Evolutionary conservation across 2,888 invertebrate genomes (phyloP).

Genomic region (Eurytoma adleriae): DNA sequence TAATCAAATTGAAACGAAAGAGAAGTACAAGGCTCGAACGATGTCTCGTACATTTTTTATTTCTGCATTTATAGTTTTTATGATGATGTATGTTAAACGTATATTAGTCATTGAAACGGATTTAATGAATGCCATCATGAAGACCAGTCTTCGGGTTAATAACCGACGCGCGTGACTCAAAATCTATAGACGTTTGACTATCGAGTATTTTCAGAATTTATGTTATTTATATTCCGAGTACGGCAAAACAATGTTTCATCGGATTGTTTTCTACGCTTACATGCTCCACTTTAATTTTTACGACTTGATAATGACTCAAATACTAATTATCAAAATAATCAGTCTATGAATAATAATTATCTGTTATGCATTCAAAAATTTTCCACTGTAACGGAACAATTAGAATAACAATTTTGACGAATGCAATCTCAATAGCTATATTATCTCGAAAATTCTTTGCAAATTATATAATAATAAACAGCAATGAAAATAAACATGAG

Average conservation of each 20-base stretch:
- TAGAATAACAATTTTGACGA: not conserved
- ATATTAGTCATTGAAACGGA: not conserved
- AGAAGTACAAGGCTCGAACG: not conserved
- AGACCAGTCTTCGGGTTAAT: not conserved
- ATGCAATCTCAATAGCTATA: not conserved
- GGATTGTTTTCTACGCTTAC: not conserved
- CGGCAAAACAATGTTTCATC: constrained; percentile 22
- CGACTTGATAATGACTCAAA: constrained; percentile 1
- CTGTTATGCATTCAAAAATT: not conserved
- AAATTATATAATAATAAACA: too few species aligned
- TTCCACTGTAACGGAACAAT: constrained; percentile 5
- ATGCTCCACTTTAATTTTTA: constrained; percentile 25
- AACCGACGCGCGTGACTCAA: not conserved
- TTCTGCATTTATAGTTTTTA: not conserved
- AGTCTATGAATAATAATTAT: not conserved
- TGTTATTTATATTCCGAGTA: not conserved
- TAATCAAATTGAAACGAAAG: constrained; percentile 25
- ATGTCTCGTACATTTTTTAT: constrained; percentile 12
- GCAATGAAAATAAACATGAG: too few species aligned
- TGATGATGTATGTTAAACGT: too few species aligned
- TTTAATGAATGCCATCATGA: constrained; percentile 12
- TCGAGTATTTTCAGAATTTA: not conserved
- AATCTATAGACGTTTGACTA: not conserved
- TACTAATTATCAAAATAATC: constrained; percentile 20
- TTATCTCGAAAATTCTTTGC: not conserved